Evolutionary conservation across 2,888 invertebrate species (phyloP).

Genomic region (Apotomis capreana): DNA sequence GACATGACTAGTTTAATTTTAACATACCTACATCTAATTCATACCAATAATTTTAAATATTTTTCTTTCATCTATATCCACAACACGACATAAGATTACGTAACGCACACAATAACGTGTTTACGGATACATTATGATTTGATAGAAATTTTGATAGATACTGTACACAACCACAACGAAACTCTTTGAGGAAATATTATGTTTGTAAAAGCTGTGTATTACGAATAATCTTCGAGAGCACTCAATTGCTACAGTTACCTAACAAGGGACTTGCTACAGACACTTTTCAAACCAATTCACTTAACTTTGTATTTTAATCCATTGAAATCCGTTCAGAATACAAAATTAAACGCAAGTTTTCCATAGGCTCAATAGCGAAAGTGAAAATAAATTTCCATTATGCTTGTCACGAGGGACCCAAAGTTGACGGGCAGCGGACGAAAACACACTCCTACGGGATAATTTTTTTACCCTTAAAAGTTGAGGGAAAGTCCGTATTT

Average conservation of each 20-base stretch:
- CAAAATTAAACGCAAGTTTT: conserved; percentile 15
- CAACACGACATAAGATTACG: no score
- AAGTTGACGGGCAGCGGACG: conserved; percentile 47
- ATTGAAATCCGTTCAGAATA: conserved; percentile 14
- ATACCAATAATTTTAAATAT: no score
- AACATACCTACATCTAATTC: no score
- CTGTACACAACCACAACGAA: no score
- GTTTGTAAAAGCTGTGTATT: no score
- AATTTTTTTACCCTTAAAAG: conserved; percentile 44
- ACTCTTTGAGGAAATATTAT: no score
- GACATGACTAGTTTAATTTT: no score
- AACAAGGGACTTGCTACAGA: background rate
- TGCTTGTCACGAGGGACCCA: conserved; percentile 53
- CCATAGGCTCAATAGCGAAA: conserved; percentile 34
- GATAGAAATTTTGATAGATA: no score
- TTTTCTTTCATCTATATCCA: no score
- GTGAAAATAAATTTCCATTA: conserved; percentile 62
- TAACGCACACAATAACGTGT: no score
- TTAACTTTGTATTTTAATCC: background rate
- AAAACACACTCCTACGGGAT: conserved; percentile 47
- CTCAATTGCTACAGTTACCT: background rate
- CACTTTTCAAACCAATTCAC: background rate
- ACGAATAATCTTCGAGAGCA: background rate
- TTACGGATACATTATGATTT: no score
- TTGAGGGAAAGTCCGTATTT: conserved; percentile 8